phyloP scores from a whole-genome alignment of 2,113 vertebrate species.

The Macrotis lagotis region DNA sequence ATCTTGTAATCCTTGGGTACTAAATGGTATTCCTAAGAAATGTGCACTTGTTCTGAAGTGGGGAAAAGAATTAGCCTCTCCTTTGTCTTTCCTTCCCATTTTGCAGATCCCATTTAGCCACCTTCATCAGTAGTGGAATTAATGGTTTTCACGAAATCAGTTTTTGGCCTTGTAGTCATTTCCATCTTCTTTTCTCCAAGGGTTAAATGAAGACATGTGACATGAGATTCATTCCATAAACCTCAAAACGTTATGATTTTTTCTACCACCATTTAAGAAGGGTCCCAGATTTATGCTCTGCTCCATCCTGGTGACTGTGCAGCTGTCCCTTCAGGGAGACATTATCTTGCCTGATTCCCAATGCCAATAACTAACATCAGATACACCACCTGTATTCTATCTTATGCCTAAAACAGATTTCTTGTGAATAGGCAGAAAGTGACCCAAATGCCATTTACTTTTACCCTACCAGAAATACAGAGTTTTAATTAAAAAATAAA shows the following conservation, averaged over 20 bases:
- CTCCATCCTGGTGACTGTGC: neutral
- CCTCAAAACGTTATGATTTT: neutral
- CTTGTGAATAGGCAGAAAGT: neutral
- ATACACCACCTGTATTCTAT: neutral
- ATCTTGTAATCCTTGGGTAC: neutral
- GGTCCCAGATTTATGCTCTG: neutral
- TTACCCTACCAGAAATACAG: neutral
- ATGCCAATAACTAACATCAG: neutral
- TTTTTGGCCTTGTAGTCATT: neutral
- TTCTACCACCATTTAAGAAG: neutral
- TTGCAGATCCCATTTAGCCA: neutral
- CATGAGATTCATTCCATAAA: neutral
- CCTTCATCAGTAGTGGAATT: neutral
- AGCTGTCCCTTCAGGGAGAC: neutral
- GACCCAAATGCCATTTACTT: neutral
- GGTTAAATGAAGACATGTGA: neutral
- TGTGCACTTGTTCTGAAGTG: neutral
- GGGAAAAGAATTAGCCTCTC: neutral
- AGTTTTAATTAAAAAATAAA: neutral
- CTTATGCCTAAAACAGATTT: neutral
- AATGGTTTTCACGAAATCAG: neutral
- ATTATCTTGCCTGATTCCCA: neutral
- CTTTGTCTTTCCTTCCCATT: neutral
- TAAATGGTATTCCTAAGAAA: neutral
- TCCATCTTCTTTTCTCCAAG: neutral